Conservation (phyloP, 2,113 vertebrate species). For the Nanorana parkeri region DNA sequence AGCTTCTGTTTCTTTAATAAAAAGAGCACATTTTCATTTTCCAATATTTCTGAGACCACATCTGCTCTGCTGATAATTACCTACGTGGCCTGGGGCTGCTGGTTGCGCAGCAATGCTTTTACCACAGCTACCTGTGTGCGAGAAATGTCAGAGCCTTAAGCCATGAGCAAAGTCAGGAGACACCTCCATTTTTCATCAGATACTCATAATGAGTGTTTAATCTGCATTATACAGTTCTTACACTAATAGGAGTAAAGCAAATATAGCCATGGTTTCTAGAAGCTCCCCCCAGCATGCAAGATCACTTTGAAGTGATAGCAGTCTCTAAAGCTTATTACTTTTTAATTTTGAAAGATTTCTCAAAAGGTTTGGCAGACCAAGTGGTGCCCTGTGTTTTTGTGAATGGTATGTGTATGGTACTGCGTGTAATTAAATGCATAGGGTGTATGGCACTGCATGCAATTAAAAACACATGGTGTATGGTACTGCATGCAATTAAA, state of each 20-base stretch:
- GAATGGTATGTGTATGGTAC: too few relatives aligned
- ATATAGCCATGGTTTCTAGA: not conserved
- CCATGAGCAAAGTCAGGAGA: not conserved
- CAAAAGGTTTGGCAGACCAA: not conserved
- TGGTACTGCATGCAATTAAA: too few relatives aligned
- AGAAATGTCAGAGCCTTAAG: not conserved
- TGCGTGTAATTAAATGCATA: too few relatives aligned
- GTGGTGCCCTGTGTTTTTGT: not conserved
- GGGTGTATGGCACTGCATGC: too few relatives aligned
- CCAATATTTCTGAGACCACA: slow-evolving; percentile 13
- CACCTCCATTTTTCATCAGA: slow-evolving; percentile 6
- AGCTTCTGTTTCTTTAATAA: slow-evolving; percentile 33
- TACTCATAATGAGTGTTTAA: slow-evolving; percentile 40
- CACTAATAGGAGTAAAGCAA: slow-evolving; percentile 4
- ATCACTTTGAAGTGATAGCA: not conserved
- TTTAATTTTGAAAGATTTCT: slow-evolving; percentile 6
- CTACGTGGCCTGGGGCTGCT: slow-evolving; percentile 18
- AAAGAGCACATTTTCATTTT: slow-evolving; percentile 42
- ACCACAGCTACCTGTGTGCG: not conserved
- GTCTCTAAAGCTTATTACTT: slow-evolving; percentile 18
- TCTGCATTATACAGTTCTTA: slow-evolving; percentile 14
- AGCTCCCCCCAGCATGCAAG: not conserved
- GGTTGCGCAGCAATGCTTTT: not conserved
- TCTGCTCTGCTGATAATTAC: slow-evolving; percentile 42
- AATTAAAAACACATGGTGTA: too few relatives aligned